Conservation (phyloP, 2,113 vertebrate species). For the Arvicanthis niloticus region DNA sequence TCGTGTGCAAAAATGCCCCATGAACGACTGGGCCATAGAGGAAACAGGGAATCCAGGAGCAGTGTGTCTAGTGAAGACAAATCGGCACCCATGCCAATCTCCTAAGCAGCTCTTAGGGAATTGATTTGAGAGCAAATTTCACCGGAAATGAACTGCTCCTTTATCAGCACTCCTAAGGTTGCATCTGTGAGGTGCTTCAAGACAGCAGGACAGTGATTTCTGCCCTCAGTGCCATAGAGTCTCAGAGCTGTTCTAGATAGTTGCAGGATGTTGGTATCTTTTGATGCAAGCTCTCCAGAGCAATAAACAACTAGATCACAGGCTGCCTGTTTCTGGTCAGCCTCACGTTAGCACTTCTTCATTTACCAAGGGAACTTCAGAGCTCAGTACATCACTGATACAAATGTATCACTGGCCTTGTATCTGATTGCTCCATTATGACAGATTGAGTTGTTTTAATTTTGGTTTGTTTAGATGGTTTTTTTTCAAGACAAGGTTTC, state of each 20-base stretch:
- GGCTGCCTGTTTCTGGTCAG: neutral
- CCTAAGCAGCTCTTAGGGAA: neutral
- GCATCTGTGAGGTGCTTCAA: neutral
- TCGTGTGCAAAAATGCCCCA: neutral
- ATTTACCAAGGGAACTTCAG: neutral
- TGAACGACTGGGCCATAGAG: neutral
- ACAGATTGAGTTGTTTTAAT: neutral
- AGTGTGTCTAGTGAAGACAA: neutral
- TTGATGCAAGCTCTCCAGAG: neutral
- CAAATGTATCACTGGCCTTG: neutral
- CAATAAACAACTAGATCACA: neutral
- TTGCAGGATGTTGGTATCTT: constrained; percentile 7
- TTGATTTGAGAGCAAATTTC: neutral
- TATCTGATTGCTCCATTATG: constrained; percentile 22
- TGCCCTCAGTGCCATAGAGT: neutral
- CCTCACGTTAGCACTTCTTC: constrained; percentile 10
- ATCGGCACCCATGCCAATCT: neutral
- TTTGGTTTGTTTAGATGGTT: neutral
- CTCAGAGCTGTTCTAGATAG: neutral
- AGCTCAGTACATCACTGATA: neutral
- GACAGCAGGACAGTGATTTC: neutral
- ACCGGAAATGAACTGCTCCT: neutral
- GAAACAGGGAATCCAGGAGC: neutral
- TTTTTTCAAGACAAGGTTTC: neutral
- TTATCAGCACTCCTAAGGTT: neutral